A percentile compares a stretch with the other conserved stretches of the same genome.
These are phyloP conservation scores for Chrysemys picta DNA, from an alignment of 2,113 vertebrate genomes.

Conservation along the genomic window DNA sequence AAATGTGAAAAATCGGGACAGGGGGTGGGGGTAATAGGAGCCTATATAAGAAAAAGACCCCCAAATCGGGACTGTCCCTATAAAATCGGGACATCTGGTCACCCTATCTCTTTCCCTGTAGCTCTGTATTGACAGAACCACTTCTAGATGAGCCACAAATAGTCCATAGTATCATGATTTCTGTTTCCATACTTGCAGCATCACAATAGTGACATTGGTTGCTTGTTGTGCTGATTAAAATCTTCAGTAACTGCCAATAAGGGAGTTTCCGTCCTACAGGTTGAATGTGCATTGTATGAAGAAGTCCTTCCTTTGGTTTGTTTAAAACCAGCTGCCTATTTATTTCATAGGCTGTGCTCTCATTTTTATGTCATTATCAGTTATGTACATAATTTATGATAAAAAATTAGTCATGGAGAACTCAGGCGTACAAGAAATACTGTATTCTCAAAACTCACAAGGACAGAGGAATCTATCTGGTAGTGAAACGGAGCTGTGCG, in stretches of 20 bases:
- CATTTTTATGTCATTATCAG: background rate
- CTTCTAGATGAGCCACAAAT: background rate
- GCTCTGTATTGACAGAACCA: background rate
- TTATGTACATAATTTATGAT: background rate
- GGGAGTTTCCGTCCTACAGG: background rate
- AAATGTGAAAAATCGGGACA: too few species aligned
- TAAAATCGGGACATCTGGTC: too few species aligned
- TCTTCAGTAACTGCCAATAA: background rate
- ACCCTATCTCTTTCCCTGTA: background rate
- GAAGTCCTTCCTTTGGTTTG: background rate
- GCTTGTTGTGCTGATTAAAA: background rate
- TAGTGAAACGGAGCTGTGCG: background rate
- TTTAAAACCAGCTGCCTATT: background rate
- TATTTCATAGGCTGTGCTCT: background rate
- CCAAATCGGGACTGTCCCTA: too few species aligned
- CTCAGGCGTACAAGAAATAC: background rate
- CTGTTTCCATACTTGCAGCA: background rate
- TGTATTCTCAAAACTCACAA: background rate
- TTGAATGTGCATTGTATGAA: background rate
- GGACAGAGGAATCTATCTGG: background rate
- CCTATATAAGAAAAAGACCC: too few species aligned
- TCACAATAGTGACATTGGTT: background rate
- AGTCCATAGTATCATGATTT: background rate
- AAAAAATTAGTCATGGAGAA: background rate
- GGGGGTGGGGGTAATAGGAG: too few species aligned